Evolutionary conservation across 1,140 invertebrate genomes (phyloP), one percentile per base, ranked within the genome.

Genomic region (Musca domestica): DNA sequence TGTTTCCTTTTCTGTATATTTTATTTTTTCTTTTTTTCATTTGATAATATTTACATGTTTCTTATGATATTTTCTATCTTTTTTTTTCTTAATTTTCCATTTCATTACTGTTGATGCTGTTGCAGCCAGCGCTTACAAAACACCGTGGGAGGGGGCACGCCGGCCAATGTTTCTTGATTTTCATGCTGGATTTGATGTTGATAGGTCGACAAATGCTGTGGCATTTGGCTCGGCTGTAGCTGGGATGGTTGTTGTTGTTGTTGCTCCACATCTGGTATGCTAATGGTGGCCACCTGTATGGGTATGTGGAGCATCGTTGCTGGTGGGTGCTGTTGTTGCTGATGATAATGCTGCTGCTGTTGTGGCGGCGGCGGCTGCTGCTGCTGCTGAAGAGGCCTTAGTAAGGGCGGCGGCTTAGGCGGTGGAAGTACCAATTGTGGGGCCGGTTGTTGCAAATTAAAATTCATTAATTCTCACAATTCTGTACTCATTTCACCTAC

Each of bases 401-500:
- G 2, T 48, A 48, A 46, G 22, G 64, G 64, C 25, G 46, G 64
- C 6, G 64, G 56, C 20, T 61, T 61, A 14, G 56, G 56, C 20
- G 56, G 56, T 61, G 56, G 56, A 17, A 61, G 14, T 19, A 61
- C 56, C 34, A 61, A 61, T 61, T 61, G 56, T 61, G 30, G 56
- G 10, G 56, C 56, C 27, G 56, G 56, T 34, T 79, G 75, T 78
- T 78, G 76, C 76, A 78, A 76, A 80, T 80, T 79, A 77, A 80
- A 80, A 77, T 80, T 79, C 75, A 76, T 76, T 79, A 80, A 80
- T 77, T 80, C 76, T 78, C 78, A 81, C 76, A 81, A 80, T 76
- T 81, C 78, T 76, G 78, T 81, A 74, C 78, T 81, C 78, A 81
- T 81, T 81, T 81, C 78, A 72, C 78, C 80, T 73, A 81, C 78